Evolutionary conservation across 2,888 invertebrate genomes (phyloP), one percentile per base, ranked within the genome.

Genomic region (Ophion slaviceki): DNA sequence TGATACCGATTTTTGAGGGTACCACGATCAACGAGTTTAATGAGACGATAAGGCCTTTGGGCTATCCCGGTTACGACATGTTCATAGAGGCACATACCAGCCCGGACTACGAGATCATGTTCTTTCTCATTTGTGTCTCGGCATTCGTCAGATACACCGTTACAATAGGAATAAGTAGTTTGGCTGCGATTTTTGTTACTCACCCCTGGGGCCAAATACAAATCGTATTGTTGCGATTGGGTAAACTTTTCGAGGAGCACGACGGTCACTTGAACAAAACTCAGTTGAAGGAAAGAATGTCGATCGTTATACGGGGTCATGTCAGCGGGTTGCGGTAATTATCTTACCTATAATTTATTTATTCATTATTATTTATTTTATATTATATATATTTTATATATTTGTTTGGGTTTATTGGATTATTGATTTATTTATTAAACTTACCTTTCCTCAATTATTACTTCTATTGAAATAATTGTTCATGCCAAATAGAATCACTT

Each of bases 161-260:
- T 2, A 70, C 72, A 4, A 78, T 57, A 7, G 61, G 77, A 20
- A 47, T 53, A 14, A 90, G 88, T 67, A 86, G 87, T 53, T 66
- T 91, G 3, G 86, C 89, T 2, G 88, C 88, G 2, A 64, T 86
- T 6, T 89, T 90, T 6, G 89, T 89, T 1, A 86, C 82, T 0
- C 91, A 91, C 68, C 82, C 87, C 14, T 89, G 89, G 47, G 89
- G 89, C 5, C 90, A 89, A 45, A 75, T 89, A 3, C 80, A 88
- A 32, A 86, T 91, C 32, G 80, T 88, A 11, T 79, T 82, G 2
- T 77, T 67, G 3, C 78, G 80, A 76, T 74, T 88, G 32, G 72
- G 80, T n/a, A 82, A 28, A n/a, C 76, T 88, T 53, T 74, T 89
- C 6, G 83, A 88, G 0, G 47, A 68, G 4, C 61, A 68, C 10